Base-by-base conservation (phyloP, 92 coral and sea anemone genomes). In the Palythoa grandis region DNA sequence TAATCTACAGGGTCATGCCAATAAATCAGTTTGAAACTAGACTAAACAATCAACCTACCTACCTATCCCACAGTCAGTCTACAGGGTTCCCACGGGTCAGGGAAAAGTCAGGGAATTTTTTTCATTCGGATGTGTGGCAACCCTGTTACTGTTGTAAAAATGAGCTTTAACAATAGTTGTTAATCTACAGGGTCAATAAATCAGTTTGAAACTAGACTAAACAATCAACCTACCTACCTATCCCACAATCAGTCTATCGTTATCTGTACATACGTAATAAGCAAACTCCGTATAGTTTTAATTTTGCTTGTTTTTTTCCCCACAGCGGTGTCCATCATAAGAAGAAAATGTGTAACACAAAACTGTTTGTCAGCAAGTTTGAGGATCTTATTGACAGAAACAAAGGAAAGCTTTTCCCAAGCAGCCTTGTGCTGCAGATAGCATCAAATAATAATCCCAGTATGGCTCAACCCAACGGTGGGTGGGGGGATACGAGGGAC, bases 401-500 rank as follows among this genome's bases (percentile, higher is more conserved):
- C 77, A 83, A 84, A 60, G 82, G 70, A 70, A 91, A 82, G 74
- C 86, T 95, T 6, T 92, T 58, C 69, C 99, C 99, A 2, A 56
- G 86, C 6, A 68, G 92, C 7, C 91, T 97, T 7, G 85, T 85
- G 70, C 65, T 97, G 25, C 88, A 88, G n/a, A 63, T 70, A 6
- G 91, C 87, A 4, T 66, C 65, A 3, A 60, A 88, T 19, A 72
- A 82, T 5, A 29, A 22, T 2, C 82, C 29, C 3, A 40, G 83
- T 66, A 52, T 76, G 61, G 90, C 95, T 37, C 90, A 91, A 38
- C 94, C 99, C n/a, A 97, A 97, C 57, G 99, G 99, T 0, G 99
- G 99, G 7, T 97, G 99, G 99, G 99, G 97, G 11, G 99, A 97
- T 79, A 53, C 86, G 7, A 85, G 99, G 66, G 99, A 97, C 65